Base-by-base conservation (phyloP, 2,888 invertebrate genomes). In the Rotaria socialis region DNA sequence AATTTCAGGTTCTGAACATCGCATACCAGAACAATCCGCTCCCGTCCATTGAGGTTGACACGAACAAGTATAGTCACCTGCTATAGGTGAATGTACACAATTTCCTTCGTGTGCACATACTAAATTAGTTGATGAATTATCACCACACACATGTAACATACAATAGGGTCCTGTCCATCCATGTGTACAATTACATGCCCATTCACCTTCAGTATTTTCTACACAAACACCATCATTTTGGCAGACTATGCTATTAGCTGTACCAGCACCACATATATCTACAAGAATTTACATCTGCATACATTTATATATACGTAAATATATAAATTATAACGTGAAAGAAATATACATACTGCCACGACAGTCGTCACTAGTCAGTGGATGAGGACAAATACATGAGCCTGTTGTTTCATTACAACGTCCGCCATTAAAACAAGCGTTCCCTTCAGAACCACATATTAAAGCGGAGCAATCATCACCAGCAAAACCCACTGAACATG, bases 81-180 rank as follows among this genome's bases (percentile, higher is more conserved):
- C 35, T 27, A 14, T 67, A 35, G 67, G 6, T 67, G 67, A 67
- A 41, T 67, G 35, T 67, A 67, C 67, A 35, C 67, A 67, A 16
- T 24, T 67, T 35, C 67, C 67, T 67, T 67, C 67, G 19, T 67
- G 67, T 67, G 67, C 35, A 35, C 67, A 67, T 35, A 67, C 35
- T 41, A 67, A 67, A 67, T 35, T 67, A 35, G 67, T 35, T 19
- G 67, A 2, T 41, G 19, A 14, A 67, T 41, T 35, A 41, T 67
- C 67, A 35, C 35, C 67, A 67, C 67, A 67, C 27, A 67, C 16
- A 41, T 67, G 35, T 67, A 67, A 67, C 67, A 67, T 67, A 41
- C 67, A 67, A 67, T 67, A 67, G 16, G 67, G 67, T 7, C 67
- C 67, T 67, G 67, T 67, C 67, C 67, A 67, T 67, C 67, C 67